Evolutionary conservation across 2,113 vertebrate species (phyloP).

Genomic region (mouse (Mus musculus)): DNA sequence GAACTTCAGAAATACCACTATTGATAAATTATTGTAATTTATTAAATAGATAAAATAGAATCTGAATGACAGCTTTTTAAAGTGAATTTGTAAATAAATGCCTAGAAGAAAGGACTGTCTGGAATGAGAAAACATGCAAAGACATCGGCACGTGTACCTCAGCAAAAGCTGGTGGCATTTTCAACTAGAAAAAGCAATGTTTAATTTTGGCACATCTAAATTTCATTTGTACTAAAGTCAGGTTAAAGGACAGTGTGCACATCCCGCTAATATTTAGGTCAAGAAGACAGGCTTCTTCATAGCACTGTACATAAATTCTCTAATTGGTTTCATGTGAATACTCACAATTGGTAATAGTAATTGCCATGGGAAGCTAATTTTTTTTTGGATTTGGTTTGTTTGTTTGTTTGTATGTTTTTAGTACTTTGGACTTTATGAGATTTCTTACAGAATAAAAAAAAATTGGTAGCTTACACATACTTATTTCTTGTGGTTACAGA

Average conservation of each 20-base stretch:
- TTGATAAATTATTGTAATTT: background rate
- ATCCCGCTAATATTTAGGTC: background rate
- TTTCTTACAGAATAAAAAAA: background rate
- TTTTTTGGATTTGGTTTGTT: background rate
- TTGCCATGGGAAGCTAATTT: background rate
- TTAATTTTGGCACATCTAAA: background rate
- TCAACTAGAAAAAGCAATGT: background rate
- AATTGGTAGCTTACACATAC: background rate
- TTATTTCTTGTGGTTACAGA: background rate
- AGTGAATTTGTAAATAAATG: slow-evolving; percentile 1
- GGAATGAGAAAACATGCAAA: background rate
- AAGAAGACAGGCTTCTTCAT: background rate
- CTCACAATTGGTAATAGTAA: background rate
- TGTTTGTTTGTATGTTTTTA: background rate
- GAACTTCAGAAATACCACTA: background rate
- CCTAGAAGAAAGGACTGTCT: background rate
- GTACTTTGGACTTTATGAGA: background rate
- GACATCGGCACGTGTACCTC: background rate
- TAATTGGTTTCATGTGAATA: background rate
- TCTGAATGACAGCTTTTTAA: background rate
- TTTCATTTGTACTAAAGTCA: background rate
- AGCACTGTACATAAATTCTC: background rate
- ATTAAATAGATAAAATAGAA: background rate
- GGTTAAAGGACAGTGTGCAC: background rate
- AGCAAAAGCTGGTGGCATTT: background rate